phyloP scores from a whole-genome alignment of 2,113 vertebrate genomes.

The Thermophis baileyi region DNA sequence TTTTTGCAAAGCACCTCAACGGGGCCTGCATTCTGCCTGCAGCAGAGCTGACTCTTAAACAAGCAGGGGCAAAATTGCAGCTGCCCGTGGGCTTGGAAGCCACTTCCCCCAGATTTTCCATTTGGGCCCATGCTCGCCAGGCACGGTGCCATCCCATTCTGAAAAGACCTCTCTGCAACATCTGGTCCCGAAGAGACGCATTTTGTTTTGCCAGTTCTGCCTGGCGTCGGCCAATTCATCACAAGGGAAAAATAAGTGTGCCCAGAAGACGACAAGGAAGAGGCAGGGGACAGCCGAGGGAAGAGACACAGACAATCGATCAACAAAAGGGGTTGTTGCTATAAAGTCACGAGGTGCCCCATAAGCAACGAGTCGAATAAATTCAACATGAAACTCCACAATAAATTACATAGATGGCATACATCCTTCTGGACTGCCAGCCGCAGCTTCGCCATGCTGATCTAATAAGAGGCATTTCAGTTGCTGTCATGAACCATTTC shows the following conservation, averaged over 20 bases:
- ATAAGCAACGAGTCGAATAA: not conserved
- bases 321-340: no score
- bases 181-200: not conserved
- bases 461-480: not conserved
- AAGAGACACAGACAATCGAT: no score
- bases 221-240: not conserved
- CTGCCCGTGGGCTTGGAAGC: not conserved
- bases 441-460: not conserved
- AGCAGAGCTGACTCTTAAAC: not conserved
- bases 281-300: not conserved
- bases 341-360: not conserved
- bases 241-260: not conserved
- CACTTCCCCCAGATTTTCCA: not conserved
- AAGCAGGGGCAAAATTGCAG: not conserved
- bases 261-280: not conserved
- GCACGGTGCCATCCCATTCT: not conserved
- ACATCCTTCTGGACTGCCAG: not conserved
- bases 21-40: not conserved
- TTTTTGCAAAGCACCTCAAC: not conserved
- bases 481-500: not conserved
- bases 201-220: not conserved
- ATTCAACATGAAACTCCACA: accelerated
- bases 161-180: not conserved
- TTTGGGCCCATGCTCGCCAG: not conserved
- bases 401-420: not conserved